Base-by-base conservation (phyloP, 1,140 invertebrate species). In the Polypedilum vanderplanki region DNA sequence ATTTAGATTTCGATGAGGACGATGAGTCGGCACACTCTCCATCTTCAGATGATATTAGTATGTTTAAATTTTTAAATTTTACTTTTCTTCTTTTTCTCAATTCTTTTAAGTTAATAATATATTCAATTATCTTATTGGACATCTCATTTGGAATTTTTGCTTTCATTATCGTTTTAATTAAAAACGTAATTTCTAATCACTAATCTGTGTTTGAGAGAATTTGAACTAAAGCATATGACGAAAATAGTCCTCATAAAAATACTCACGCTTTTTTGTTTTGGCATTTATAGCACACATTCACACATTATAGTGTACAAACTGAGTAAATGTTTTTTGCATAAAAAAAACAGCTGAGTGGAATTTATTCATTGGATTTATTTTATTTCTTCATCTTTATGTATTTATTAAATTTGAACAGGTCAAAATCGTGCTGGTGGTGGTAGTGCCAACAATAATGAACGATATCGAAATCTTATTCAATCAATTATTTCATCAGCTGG, bases 1-100 rank as follows among this genome's bases (percentile, higher is more conserved):
- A 57, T 57, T 57, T 57, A 57, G 46, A 57, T n/a, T 57, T 70
- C 9, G 65, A 18, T 70, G 65, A 70, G 17, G 65, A n/a, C 17
- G 65, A 18, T 70, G 65, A 70, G 24, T 33, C 24, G 24, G 24
- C 24, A 33, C 24, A 33, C 20, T 18, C 65, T 70, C 17, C 65
- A 70, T 10, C 17, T 20, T 70, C 65, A 1, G 65, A 70, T 18
- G 65, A 70, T 70, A 22, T 22, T 18, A 70, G 65, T 70, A 70
- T 22, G 65, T 70, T 18, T 70, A 18, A 57, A n/a, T 57, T 57
- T 57, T n/a, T 57, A 4, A 57, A 57, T 57, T 57, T 57, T 57
- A n/a, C 15, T 57, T n/a, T 57, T 15, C 4, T 15, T 57, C 12
- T 57, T 57, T 57, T 46, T 46, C 4, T n/a, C 4, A 57, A 57